A percentile compares a stretch with the other conserved stretches of the same genome.
Conservation (phyloP, 1,140 invertebrate genomes). For the Lasioglossum albipes region DNA sequence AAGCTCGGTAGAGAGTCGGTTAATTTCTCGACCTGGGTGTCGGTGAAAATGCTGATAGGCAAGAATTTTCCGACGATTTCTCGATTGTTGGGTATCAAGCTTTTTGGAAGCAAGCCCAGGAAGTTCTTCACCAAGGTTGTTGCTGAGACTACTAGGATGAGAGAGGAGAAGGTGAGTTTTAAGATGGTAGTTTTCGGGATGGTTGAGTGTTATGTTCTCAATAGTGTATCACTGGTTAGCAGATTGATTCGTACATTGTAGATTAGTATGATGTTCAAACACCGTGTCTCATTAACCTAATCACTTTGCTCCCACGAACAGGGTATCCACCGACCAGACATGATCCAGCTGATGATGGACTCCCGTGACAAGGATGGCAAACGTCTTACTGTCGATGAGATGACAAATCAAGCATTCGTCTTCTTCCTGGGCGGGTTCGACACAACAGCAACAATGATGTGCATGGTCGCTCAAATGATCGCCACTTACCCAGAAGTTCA, state of each 20-base stretch:
- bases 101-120: not conserved
- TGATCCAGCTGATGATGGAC: constrained; percentile 55
- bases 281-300: too few species aligned
- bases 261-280: too few species aligned
- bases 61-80: constrained; percentile 12
- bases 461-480: not conserved
- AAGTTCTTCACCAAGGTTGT: constrained; percentile 28
- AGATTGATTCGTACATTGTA: too few species aligned
- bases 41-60: not conserved
- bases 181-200: too few species aligned
- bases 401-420: constrained; percentile 44
- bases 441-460: not conserved
- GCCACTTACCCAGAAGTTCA: constrained; percentile 24
- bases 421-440: constrained; percentile 44
- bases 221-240: too few species aligned
- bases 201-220: too few species aligned
- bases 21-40: not conserved
- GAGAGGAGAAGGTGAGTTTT: constrained; percentile 19
- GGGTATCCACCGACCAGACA: constrained; percentile 27
- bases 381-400: constrained; percentile 14
- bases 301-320: not conserved
- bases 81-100: not conserved
- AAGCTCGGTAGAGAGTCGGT: not conserved
- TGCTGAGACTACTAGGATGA: not conserved
- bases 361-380: not conserved